phyloP scores from a whole-genome alignment of 2,888 invertebrate species.

The Scaptomyza tumidula region DNA sequence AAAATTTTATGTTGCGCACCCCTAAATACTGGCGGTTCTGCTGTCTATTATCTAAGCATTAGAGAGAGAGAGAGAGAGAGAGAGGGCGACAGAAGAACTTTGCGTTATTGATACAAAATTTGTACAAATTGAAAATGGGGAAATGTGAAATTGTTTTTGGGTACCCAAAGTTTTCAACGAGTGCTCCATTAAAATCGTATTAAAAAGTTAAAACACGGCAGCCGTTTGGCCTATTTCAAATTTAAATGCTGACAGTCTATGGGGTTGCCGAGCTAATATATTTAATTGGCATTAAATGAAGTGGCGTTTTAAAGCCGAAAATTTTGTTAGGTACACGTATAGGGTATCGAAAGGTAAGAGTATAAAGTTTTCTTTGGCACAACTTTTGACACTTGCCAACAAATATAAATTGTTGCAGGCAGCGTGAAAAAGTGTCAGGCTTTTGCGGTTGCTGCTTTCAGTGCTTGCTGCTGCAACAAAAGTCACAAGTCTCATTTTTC shows the following conservation, averaged over 20 bases:
- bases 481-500: conserved; percentile 76
- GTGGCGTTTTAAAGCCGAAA: conserved; percentile 49
- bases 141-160: conserved; percentile 45
- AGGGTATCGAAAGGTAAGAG: neutral
- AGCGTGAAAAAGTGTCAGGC: conserved; percentile 71
- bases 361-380: conserved; percentile 18
- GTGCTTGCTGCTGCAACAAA: conserved; percentile 51
- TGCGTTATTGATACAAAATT: conserved; percentile 71
- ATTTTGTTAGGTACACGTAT: neutral
- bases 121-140: conserved; percentile 71
- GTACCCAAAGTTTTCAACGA: conserved; percentile 49
- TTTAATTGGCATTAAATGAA: conserved; percentile 68
- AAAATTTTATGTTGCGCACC: conserved; percentile 66
- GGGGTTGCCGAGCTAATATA: conserved; percentile 19
- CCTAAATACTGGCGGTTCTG: conserved; percentile 12
- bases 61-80: conserved; percentile 30
- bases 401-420: conserved; percentile 75
- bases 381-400: conserved; percentile 73
- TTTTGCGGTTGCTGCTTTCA: conserved; percentile 59
- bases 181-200: conserved; percentile 70
- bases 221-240: conserved; percentile 58
- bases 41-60: conserved; percentile 75
- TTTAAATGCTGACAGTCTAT: conserved; percentile 45
- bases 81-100: conserved; percentile 8
- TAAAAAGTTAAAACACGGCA: conserved; percentile 67